Base-by-base conservation (phyloP, 2,113 vertebrate genomes). In the Procavia capensis region DNA sequence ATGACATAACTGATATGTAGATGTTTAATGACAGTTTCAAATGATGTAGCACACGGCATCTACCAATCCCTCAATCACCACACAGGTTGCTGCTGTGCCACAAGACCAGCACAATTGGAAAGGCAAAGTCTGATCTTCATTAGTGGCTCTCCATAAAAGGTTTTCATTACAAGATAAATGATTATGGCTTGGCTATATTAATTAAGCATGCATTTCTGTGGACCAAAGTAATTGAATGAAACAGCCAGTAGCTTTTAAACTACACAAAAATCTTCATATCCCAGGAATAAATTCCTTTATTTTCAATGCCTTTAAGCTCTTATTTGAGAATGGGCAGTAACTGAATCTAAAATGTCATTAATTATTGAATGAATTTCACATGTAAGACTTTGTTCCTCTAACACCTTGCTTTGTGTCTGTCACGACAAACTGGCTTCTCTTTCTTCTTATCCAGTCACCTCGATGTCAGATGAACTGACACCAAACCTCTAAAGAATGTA, bases 141-240 rank as follows among this genome's bases (percentile, higher is more conserved):
- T 95, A 97, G 94, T 50, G 80, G 85, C 50, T 83, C 59, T 82
- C 80, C 29, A 29, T 93, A 91, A 97, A 97, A 97, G 90, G 93
- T 95, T 94, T 93, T 92, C 27, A 0, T 95, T 88, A 90, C 92
- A 93, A 98, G 93, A 96, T 72, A 96, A 95, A 96, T 96, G 39
- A 84, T 97, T 95, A 97, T 91, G 80, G 86, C 36, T 66, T 91
- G 78, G 85, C 88, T 98, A 96, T 97, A 97, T 97, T 98, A 98
- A 98, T 97, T 96, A 98, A 95, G 94, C 83, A 96, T 90, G 96
- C 78, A 94, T 95, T 97, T 97, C 78, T 88, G 83, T 76, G 97
- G 93, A 92, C 89, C 34, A 94, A 96, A 84, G 91, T 96, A 96
- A 98, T 97, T 97, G 96, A 97, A 93, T 88, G 85, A 96, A 95